A percentile compares a stretch with the other conserved stretches of the same genome.
These are phyloP conservation scores for Panzeria rudis DNA, from an alignment of 2,888 invertebrate genomes.

Conservation along the genomic window DNA sequence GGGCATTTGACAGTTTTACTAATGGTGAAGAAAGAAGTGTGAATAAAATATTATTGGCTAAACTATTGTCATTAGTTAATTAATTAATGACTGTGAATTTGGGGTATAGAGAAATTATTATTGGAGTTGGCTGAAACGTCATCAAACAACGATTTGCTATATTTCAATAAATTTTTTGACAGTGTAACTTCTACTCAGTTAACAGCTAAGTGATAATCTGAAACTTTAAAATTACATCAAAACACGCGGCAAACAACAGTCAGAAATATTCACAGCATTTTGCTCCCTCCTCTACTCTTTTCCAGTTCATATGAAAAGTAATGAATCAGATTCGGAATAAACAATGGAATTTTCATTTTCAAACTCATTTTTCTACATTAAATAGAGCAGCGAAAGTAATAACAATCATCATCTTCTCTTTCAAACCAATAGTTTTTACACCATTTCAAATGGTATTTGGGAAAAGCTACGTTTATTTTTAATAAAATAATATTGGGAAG, in stretches of 20 bases:
- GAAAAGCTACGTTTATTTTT: too few relatives aligned
- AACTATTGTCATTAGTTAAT: too few relatives aligned
- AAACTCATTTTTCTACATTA: background rate
- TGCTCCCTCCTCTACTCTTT: background rate
- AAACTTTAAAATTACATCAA: slow-evolving; percentile 29
- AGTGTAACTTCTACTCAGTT: background rate
- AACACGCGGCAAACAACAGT: background rate
- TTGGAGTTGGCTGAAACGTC: too few relatives aligned
- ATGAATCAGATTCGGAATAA: background rate
- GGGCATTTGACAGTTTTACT: too few relatives aligned
- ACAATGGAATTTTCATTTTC: background rate
- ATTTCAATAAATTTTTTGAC: background rate
- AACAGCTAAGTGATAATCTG: slow-evolving; percentile 15
- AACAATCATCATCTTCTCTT: background rate
- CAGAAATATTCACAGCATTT: background rate
- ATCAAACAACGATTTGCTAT: too few relatives aligned
- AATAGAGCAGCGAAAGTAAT: background rate
- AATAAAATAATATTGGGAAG: too few relatives aligned
- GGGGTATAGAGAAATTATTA: too few relatives aligned
- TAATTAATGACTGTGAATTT: too few relatives aligned
- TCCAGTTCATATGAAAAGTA: background rate
- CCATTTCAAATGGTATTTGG: background rate
- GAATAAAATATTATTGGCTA: too few relatives aligned
- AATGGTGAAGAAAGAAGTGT: too few relatives aligned
- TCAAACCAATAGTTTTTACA: background rate